Base-by-base conservation (phyloP, 1,140 invertebrate species). In the Parasteatoda tepidariorum region DNA sequence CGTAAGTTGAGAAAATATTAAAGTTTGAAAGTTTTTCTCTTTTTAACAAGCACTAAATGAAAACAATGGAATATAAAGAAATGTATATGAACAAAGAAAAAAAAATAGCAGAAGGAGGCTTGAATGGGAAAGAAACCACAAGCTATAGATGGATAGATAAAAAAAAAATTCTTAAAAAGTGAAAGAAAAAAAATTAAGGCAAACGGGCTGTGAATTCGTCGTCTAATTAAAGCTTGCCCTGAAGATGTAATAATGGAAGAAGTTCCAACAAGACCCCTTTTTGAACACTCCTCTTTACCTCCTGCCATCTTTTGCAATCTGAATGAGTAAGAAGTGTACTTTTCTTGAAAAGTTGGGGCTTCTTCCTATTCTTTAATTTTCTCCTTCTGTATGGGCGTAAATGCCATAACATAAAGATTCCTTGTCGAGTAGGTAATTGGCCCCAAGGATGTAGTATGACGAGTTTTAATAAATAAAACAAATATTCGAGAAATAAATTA, bases 401-500 rank as follows among this genome's bases (percentile, higher is more conserved):
- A 68, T 67, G 75, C 62, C 75, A 70, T 62, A 28, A 61, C 38
- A 61, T 61, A 61, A 54, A 82, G 67, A 31, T 41, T 59, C 15
- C 55, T 55, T 48, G 38, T 57, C 30, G 66, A 82, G 66, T 59
- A 71, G 54, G 78, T 82, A 82, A 82, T 82, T 82, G 78, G 78
- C 78, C 67, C 78, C 15, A 62, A 61, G 66, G 33, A 71, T 59
- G 55, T n/a, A 54, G 61, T 26, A 33, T 38, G 48, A 11, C 41
- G 55, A 48, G 66, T 67, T 81, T 82, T 71, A 61, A 82, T 82
- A 82, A 82, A 82, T 82, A 82, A 82, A 82, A 82, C 78, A 82
- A 82, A 71, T 82, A 82, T 82, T 71, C 78, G 67, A 82, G 67
- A 82, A 82, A 82, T 82, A 82, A 82, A 82, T 82, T 82, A 82